Base-by-base conservation (phyloP, 2,888 invertebrate species). In the Rhorus exstirpatorius region DNA sequence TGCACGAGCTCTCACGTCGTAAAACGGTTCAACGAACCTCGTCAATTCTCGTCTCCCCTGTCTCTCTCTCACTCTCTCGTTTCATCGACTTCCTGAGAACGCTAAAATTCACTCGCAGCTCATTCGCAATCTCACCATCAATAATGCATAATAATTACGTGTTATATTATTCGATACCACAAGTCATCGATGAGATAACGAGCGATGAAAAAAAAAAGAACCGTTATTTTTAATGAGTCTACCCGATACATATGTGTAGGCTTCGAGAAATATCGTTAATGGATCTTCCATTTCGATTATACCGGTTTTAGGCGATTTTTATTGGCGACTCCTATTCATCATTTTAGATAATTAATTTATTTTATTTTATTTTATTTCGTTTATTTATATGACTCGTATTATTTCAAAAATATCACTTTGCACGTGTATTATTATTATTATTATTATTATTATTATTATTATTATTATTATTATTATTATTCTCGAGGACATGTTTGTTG, bases 221-320 rank as follows among this genome's bases (percentile, higher is more conserved):
- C 80, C 76, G 80, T 76, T 76, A 76, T 31, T 67, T 75, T 74
- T 68, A 53, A 61, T 55, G 79, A 68, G 72, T 60, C 68, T 44
- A 8, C n/a, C 14, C 1, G 8, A 12, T 63, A 10, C 14, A n/a
- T 44, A 10, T 8, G 10, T 51, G 17, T 44, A 19, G 68, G 35
- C 51, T 75, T 75, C 12, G 49, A 46, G 10, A 49, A 35, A 49
- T 7, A 31, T 26, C 58, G 49, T 60, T 67, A 31, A 76, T 60
- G 58, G 67, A 68, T 68, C 67, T 17, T 17, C 17, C 10, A 44
- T 70, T 65, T n/a, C n/a, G n/a, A n/a, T n/a, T n/a, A n/a, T n/a
- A n/a, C n/a, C n/a, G n/a, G n/a, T n/a, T n/a, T n/a, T n/a, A n/a
- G n/a, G n/a, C n/a, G n/a, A n/a, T n/a, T n/a, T n/a, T n/a, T n/a